A percentile compares a stretch with the other conserved stretches of the same genome.
Evolutionary conservation across 2,888 invertebrate species (phyloP).

Genomic region (Platypus cylindrus): DNA sequence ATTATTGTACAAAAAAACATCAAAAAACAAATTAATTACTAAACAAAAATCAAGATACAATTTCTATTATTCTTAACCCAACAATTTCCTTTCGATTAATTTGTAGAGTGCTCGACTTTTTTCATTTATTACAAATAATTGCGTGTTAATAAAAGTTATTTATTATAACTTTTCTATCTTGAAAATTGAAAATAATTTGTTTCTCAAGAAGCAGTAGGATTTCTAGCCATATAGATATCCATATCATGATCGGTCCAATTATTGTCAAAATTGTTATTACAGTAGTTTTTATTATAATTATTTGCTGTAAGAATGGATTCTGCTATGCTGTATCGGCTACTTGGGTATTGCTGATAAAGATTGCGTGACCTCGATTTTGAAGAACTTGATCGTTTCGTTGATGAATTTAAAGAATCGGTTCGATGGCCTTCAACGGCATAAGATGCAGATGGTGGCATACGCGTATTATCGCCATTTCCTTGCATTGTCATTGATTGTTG

Average conservation of each 20-base stretch:
- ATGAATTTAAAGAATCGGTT: slow-evolving; percentile 36
- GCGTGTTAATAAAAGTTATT: too few species aligned
- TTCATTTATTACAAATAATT: too few species aligned
- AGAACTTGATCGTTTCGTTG: slow-evolving; percentile 44
- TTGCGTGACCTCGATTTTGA: slow-evolving; percentile 70
- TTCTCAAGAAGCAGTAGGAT: slow-evolving; percentile 82
- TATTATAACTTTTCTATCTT: too few species aligned
- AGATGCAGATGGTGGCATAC: slow-evolving; percentile 46
- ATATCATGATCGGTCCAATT: slow-evolving; percentile 94
- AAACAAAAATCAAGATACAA: too few species aligned
- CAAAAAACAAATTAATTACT: too few species aligned
- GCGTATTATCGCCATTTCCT: slow-evolving; percentile 67
- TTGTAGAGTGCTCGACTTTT: too few species aligned
- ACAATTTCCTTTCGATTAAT: too few species aligned
- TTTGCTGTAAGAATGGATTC: slow-evolving; percentile 73
- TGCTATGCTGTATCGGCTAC: slow-evolving; percentile 64
- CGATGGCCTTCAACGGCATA: slow-evolving; percentile 47
- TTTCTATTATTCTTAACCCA: too few species aligned
- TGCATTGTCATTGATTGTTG: slow-evolving; percentile 75
- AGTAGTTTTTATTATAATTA: slow-evolving; percentile 81
- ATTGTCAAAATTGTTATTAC: slow-evolving; percentile 78
- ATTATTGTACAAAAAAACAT: too few species aligned
- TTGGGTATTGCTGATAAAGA: slow-evolving; percentile 56
- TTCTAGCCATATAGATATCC: slow-evolving; percentile 89
- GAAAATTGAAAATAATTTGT: too few species aligned